phyloP scores from a whole-genome alignment of 2,113 vertebrate genomes.

The Puffinus mauretanicus region DNA sequence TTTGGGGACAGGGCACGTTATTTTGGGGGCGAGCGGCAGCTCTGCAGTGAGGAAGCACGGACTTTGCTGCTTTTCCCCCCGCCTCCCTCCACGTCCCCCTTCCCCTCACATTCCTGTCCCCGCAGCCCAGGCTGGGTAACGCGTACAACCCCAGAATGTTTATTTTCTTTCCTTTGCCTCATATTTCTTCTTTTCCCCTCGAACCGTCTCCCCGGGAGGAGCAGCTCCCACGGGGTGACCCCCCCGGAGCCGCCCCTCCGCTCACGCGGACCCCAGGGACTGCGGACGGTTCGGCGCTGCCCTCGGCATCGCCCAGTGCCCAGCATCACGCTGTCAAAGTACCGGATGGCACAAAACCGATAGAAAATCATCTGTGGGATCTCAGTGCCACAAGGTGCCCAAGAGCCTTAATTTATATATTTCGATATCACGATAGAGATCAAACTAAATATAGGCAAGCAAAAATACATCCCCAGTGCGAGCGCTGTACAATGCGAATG shows the following conservation, averaged over 20 bases:
- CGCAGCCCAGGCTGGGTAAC: neutral
- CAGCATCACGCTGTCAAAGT: fast-evolving
- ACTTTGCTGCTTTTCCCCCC: neutral
- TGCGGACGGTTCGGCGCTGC: fast-evolving
- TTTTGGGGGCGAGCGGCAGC: neutral
- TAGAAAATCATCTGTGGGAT: neutral
- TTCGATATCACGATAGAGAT: neutral
- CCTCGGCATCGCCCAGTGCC: neutral
- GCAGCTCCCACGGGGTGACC: neutral
- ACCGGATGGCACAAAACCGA: neutral
- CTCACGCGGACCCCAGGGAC: neutral
- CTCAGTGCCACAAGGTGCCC: neutral
- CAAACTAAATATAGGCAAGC: conserved; percentile 26
- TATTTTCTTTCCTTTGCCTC: conserved; percentile 29
- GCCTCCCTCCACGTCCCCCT: neutral
- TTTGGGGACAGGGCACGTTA: neutral
- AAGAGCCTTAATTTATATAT: neutral
- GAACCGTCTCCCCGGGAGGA: neutral
- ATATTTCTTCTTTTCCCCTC: neutral
- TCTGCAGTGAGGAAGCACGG: neutral
- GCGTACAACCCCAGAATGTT: neutral
- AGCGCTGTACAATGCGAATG: neutral
- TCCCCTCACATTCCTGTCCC: neutral
- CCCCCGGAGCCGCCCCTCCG: neutral
- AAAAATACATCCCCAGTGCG: neutral